phyloP scores from a whole-genome alignment of 2,113 vertebrate genomes.

The Amazona vittata region DNA sequence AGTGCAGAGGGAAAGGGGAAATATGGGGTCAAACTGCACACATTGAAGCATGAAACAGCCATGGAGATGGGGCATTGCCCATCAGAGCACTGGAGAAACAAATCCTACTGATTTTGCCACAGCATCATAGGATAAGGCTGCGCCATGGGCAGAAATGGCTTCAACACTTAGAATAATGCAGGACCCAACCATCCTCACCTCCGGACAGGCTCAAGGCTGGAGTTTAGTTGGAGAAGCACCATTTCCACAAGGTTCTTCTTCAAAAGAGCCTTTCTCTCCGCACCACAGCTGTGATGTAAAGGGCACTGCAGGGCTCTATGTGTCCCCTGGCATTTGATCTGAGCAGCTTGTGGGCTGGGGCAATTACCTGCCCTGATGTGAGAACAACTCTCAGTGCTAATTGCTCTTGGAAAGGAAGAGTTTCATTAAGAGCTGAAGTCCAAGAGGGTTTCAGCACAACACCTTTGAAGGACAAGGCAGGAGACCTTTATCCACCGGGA shows the following conservation, averaged over 20 bases:
- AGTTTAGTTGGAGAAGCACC: not conserved
- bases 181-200: not conserved
- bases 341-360: not conserved
- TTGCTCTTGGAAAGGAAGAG: not conserved
- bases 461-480: slow-evolving; percentile 12
- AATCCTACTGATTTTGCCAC: not conserved
- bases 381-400: not conserved
- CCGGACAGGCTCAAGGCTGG: not conserved
- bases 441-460: not conserved
- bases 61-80: not conserved
- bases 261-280: not conserved
- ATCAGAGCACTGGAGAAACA: not conserved
- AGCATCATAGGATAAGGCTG: not conserved
- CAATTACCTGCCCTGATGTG: not conserved
- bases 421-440: not conserved
- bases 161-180: fast-evolving
- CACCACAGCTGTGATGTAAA: not conserved
- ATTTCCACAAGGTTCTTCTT: not conserved
- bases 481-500: not conserved
- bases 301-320: not conserved
- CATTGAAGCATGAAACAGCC: not conserved
- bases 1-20: not conserved
- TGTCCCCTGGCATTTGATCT: not conserved
- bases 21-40: not conserved
- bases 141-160: not conserved